A percentile compares a stretch with the other conserved stretches of the same genome.
Conservation (phyloP, 2,113 vertebrate genomes). For the Reinhardtius hippoglossoides region DNA sequence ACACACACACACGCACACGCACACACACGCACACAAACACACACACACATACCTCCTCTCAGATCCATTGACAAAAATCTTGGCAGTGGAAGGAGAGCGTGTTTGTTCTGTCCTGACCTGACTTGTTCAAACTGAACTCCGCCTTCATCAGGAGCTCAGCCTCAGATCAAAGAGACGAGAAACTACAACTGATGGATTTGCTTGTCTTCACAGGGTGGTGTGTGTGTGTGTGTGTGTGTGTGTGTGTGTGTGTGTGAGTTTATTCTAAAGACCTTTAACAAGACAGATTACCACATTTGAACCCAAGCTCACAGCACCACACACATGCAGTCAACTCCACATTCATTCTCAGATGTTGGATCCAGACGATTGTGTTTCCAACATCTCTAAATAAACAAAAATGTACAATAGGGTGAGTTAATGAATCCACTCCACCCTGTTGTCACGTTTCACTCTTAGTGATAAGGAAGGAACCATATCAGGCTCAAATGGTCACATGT, state of each 20-base stretch:
- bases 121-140: conserved; percentile 27
- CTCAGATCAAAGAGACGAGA: conserved; percentile 27
- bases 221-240: conserved; percentile 7
- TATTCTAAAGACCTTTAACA: conserved; percentile 6
- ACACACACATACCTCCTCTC: background rate
- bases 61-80: conserved; percentile 25
- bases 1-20: conserved; percentile 5
- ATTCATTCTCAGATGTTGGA: no score
- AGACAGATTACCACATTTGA: background rate
- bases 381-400: no score
- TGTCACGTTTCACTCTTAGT: background rate
- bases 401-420: no score
- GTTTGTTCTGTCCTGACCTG: conserved; percentile 11
- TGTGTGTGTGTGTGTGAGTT: background rate
- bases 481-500: background rate
- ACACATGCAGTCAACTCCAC: no score
- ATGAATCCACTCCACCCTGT: background rate
- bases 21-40: background rate
- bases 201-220: background rate
- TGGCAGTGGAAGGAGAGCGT: background rate
- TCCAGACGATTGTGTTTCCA: no score
- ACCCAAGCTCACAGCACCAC: background rate
- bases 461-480: background rate
- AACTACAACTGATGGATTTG: background rate
- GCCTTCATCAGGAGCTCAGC: background rate